Evolutionary conservation across 2,888 invertebrate genomes (phyloP).

Genomic region (Synergus japonicus): DNA sequence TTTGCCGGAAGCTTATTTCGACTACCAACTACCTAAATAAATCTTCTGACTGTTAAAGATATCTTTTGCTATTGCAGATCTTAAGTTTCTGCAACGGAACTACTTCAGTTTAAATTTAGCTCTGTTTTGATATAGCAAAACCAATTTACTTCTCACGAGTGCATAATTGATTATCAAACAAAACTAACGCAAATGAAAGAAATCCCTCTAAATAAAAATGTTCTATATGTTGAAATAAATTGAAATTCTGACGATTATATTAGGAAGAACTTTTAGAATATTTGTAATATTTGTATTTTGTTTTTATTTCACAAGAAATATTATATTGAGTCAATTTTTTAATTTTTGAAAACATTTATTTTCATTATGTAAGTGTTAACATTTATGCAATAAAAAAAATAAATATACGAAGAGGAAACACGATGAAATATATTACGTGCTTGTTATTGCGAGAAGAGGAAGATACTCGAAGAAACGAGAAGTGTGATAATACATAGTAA

Average conservation of each 20-base stretch:
- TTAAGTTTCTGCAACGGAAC: constrained; percentile 28
- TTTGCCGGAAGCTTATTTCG: constrained; percentile 1
- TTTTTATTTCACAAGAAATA: no score
- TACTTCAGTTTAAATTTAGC: constrained; percentile 5
- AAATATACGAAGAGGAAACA: background rate
- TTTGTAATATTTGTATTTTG: no score
- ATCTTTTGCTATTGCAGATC: constrained; percentile 23
- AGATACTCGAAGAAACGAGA: background rate
- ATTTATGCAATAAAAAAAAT: background rate
- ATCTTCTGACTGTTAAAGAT: constrained; percentile 34
- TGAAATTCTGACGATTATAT: no score
- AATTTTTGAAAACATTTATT: background rate
- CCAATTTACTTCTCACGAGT: constrained; percentile 10
- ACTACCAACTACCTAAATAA: background rate
- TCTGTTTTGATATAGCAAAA: background rate
- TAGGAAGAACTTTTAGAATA: no score
- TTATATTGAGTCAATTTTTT: no score
- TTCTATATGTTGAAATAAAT: background rate
- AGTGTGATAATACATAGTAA: constrained; percentile 15
- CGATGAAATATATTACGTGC: background rate
- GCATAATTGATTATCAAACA: background rate
- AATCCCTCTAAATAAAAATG: background rate
- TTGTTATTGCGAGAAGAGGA: background rate
- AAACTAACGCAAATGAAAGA: background rate
- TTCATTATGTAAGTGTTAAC: no score